Percentiles rank a stretch among this genome's conserved stretches.
Evolutionary conservation across 1,140 invertebrate species (phyloP).

Genomic region (Magallana gigas): DNA sequence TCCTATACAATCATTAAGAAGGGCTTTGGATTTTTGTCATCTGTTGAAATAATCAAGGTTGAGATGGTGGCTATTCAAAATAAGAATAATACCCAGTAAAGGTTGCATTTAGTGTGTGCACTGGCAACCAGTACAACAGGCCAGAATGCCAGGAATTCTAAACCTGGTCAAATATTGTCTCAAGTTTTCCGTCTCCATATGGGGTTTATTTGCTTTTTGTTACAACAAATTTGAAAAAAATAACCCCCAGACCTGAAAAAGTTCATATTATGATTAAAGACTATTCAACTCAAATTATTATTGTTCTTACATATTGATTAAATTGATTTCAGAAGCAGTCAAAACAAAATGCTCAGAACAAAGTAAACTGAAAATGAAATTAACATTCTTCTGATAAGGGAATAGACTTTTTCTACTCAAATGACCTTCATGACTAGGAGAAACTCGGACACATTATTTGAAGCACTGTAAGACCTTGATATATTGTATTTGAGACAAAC

Average conservation of each 20-base stretch:
- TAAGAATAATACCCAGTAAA: background rate
- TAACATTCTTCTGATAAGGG: background rate
- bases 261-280: background rate
- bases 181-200: background rate
- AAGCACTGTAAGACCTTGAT: too few species aligned
- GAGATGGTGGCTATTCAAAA: conserved; percentile 27
- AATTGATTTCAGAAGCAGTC: conserved; percentile 7
- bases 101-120: conserved; percentile 9
- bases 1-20: conserved; percentile 15
- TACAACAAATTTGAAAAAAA: background rate
- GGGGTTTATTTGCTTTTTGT: conserved; percentile 22
- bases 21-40: conserved; percentile 27
- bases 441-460: too few species aligned
- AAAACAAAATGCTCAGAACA: background rate
- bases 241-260: background rate
- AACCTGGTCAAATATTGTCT: conserved; percentile 24
- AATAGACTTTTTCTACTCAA: background rate
- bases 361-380: conserved; percentile 3
- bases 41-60: conserved; percentile 8
- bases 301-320: background rate
- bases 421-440: too few species aligned
- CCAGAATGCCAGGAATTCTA: background rate
- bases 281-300: background rate
- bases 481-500: too few species aligned
- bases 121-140: background rate